Base-by-base conservation (phyloP, 2,797 vertebrate genomes). In the Philypnodon macrostomus region DNA sequence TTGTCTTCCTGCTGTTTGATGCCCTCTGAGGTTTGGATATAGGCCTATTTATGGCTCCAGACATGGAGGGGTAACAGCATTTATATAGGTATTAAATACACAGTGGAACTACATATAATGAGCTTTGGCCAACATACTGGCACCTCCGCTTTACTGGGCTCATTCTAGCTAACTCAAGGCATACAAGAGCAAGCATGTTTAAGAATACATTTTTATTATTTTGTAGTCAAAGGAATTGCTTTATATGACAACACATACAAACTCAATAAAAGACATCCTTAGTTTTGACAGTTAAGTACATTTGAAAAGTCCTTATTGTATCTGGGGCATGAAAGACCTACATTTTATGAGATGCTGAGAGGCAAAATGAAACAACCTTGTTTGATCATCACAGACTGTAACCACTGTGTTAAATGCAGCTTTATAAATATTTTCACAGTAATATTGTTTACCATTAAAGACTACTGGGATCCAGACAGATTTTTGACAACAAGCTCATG, bases 41-140 rank as follows among this genome's bases (percentile, higher is more conserved):
- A 29, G 39, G 27, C 14, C 41, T 24, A 42, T 51, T 46, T 53
- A 48, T 12, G 16, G 47, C 46, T 59, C 31, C 29, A 31, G 49
- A 59, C 59, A 48, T 9, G 26, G 45, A 40, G 59, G 53, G 48
- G 36, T 45, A 47, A 62, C 47, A 77, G 75, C 62, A 30, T 67
- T 80, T 87, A 64, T 61, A 64, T 69, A 51, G 58, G 23, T 70
- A 73, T 85, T 79, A 80, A 83, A 81, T 53, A 66, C 42, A 53
- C 34, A 72, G 72, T 27, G 24, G 73, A 73, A 72, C 11, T 37
- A 31, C 18, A 70, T 31, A 24, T 79, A 81, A 84, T 69, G 55
- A 75, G 45, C 62, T 42, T 54, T 59, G 15, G 36, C 53, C 58
- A 53, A 32, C 34, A 31, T 5, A 50, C 10, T 44, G 38, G 44